Evolutionary conservation across 2,797 vertebrate genomes (phyloP), one percentile per base, ranked within the genome.

Genomic region (Phataginus tricuspis): DNA sequence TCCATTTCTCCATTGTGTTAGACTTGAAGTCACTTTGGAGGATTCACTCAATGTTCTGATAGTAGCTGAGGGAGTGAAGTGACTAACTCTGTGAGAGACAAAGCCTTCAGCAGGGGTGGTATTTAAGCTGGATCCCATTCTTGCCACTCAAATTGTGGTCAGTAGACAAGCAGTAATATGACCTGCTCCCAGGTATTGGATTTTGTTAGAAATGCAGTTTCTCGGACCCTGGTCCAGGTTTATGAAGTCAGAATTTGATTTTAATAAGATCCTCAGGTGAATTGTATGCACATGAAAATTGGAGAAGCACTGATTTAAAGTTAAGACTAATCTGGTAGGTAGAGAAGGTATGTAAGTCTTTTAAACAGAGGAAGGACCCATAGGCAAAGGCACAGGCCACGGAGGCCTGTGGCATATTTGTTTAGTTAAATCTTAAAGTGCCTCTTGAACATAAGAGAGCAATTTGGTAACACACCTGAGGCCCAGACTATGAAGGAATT

Each of bases 261-360:
- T 69, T 75, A 86, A 75, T 11, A 34, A 86, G 53, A 71, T 75
- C 45, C 16, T 87, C 25, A n/a, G 45, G 19, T 61, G 18, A 85
- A 64, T 51, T 84, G 3, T 94, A 80, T 80, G 42, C 14, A 80
- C 57, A 68, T 39, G 96, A 93, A 88, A 90, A 94, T 64, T 71
- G 75, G n/a, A 94, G 71, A 86, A 86, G 15, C 61, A 66, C 14
- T 78, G 51, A 12, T 61, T 91, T 94, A 72, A 11, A 78, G 29
- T 51, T 51, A 82, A 66, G 55, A 79, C 59, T 34, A 79, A 72
- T 61, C 19, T 71, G 45, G 25, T 16, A 77, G 53, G 4, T 71
- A 19, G 59, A 94, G 29, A 75, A 72, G 18, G 10, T 79, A 90
- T 18, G 4, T 83, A 51, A 83, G 51, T 90, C 49, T 74, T 45